Evolutionary conservation across 2,888 invertebrate genomes (phyloP), one percentile per base, ranked within the genome.

Genomic region (Rambutsinella grinnellia): DNA sequence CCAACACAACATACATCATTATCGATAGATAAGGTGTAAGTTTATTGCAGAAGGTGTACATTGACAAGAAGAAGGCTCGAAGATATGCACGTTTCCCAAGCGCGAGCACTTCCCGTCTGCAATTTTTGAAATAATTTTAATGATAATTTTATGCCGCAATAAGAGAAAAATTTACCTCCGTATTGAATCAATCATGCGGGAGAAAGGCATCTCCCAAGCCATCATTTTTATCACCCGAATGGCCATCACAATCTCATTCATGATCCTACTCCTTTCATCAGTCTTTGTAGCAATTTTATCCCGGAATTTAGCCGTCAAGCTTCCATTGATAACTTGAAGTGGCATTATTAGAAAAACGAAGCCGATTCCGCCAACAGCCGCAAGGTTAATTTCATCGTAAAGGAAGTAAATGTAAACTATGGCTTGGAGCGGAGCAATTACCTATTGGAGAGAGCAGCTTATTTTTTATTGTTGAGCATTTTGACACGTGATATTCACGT

Each of bases 341-440:
- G 96, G 96, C 78, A 96, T 90, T 0, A 95, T 91, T 81, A 96
- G 85, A n/a, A 96, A 88, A 27, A 97, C 90, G 24, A 93, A 90
- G 0, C 90, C 89, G 68, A 96, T 92, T 10, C 96, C 96, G 27
- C 94, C 90, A 23, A 97, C 85, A 17, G 90, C 89, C 0, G 91
- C 88, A 79, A 90, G 90, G 21, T 93, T 92, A 62, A 93, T 92
- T 85, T 92, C 91, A 46, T 87, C 87, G 88, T 93, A 96, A 89
- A 95, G 91, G 72, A 96, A 90, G 86, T 91, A 92, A 5, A 93
- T 91, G 81, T 95, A 92, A 81, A 94, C 90, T 62, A 92, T 86
- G 0, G 95, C 93, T 84, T 96, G 93, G 19, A 95, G 85, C 0
- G 96, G 95, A 0, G 95, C 96, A 77, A 96, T 92, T n/a, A n/a